These are phyloP conservation scores for Opisthograptis luteolata DNA, from an alignment of 2,888 invertebrate genomes.

Conservation along the genomic window DNA sequence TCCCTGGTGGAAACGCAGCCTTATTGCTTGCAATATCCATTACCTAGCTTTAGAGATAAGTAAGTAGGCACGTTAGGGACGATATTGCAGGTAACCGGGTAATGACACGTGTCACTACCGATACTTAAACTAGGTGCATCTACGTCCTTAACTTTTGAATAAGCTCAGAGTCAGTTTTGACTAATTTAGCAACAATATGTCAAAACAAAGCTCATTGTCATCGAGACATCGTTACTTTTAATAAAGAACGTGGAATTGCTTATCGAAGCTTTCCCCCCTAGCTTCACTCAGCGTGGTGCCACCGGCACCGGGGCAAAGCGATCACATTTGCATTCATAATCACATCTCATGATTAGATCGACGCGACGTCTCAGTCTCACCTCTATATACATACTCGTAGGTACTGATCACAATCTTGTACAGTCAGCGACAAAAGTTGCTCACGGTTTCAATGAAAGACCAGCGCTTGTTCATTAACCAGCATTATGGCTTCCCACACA, in stretches of 20 bases:
- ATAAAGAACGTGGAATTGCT: background rate
- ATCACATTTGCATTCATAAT: conserved; percentile 21
- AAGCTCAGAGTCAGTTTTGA: no score
- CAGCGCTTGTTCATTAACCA: no score
- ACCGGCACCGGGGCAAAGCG: no score
- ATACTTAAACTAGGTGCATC: background rate
- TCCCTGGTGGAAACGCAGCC: background rate
- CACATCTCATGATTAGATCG: conserved; percentile 11
- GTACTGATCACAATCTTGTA: no score
- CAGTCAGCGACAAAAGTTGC: no score
- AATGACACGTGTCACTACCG: background rate
- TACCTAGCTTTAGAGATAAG: conserved; percentile 7
- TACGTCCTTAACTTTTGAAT: no score
- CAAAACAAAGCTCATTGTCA: no score
- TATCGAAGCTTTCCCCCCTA: background rate
- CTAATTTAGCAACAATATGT: no score
- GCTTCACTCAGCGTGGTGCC: background rate
- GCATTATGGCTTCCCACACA: no score
- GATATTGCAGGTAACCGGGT: conserved; percentile 2
- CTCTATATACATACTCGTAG: background rate
- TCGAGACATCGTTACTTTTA: background rate
- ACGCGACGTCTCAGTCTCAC: conserved; percentile 1
- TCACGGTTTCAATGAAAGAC: no score
- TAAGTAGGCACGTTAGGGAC: no score
- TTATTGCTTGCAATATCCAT: conserved; percentile 11